phyloP scores from a whole-genome alignment of 2,888 invertebrate species.

The Sclerodermus sp. region DNA sequence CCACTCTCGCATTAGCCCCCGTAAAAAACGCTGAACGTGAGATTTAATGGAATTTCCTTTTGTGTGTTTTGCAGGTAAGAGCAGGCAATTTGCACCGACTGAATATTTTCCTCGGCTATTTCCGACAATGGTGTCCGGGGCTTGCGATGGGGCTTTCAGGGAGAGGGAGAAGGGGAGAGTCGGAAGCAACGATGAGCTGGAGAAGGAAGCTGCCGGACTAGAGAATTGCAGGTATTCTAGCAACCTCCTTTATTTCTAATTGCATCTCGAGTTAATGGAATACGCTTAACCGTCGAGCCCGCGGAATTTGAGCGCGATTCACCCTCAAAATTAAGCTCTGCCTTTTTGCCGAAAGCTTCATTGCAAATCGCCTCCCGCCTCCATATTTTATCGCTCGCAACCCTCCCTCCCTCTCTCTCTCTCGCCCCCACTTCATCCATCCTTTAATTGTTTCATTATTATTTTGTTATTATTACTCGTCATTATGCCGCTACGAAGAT shows the following conservation, averaged over 20 bases:
- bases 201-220: constrained; percentile 1
- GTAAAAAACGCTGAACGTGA: not conserved
- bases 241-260: constrained; percentile 43
- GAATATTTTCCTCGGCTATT: constrained; percentile 20
- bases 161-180: constrained; percentile 1
- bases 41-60: constrained; percentile 26
- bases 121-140: constrained; percentile 14
- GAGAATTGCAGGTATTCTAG: constrained; percentile 28
- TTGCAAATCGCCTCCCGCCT: too few relatives aligned
- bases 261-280: constrained; percentile 40
- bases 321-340: constrained; percentile 24
- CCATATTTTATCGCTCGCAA: too few relatives aligned
- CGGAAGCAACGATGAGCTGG: constrained; percentile 2
- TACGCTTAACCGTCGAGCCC: constrained; percentile 29
- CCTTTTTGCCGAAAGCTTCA: constrained; percentile 17
- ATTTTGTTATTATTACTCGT: too few relatives aligned
- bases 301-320: constrained; percentile 30
- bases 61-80: constrained; percentile 37
- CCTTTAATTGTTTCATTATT: too few relatives aligned
- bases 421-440: too few relatives aligned
- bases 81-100: constrained; percentile 26
- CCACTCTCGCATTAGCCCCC: not conserved
- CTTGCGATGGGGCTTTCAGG: constrained; percentile 3
- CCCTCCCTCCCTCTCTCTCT: too few relatives aligned
- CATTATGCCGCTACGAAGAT: too few relatives aligned